These are phyloP conservation scores for Scaptomyza polygonia DNA, from an alignment of 2,888 invertebrate species.

Conservation along the genomic window DNA sequence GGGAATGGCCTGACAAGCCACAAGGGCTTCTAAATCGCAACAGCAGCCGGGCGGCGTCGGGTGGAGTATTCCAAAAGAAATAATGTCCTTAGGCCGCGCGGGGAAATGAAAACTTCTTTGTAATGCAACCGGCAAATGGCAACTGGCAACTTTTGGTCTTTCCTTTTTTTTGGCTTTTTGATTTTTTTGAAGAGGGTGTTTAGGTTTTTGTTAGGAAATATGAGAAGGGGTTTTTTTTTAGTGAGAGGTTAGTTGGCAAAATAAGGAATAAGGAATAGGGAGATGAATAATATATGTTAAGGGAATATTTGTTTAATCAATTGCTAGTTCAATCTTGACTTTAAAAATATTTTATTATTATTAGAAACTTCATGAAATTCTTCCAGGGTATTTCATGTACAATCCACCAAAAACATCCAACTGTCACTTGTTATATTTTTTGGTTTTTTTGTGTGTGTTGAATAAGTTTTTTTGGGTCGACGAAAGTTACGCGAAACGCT, in stretches of 20 bases:
- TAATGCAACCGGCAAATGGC: slow-evolving; percentile 57
- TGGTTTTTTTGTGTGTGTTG: not conserved
- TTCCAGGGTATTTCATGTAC: slow-evolving; percentile 16
- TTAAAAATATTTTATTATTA: too few relatives aligned
- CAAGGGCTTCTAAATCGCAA: slow-evolving; percentile 55
- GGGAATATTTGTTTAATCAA: too few relatives aligned
- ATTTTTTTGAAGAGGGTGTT: not conserved
- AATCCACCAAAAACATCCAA: accelerated
- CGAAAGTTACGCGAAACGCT: slow-evolving; percentile 72
- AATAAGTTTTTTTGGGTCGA: slow-evolving; percentile 32
- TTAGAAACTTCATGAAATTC: too few relatives aligned
- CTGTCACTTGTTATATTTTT: not conserved
- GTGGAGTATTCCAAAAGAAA: slow-evolving; percentile 45
- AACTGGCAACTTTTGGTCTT: slow-evolving; percentile 40
- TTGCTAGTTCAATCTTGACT: too few relatives aligned
- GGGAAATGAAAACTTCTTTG: slow-evolving; percentile 79
- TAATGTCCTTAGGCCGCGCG: slow-evolving; percentile 71
- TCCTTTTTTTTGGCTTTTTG: not conserved
- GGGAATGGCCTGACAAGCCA: slow-evolving; percentile 61
- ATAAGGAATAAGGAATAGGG: not conserved
- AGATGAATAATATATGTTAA: not conserved
- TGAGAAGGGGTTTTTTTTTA: too few relatives aligned
- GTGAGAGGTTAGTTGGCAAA: too few relatives aligned
- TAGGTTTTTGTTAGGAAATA: not conserved
- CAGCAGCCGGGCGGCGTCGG: slow-evolving; percentile 1